Evolutionary conservation across 2,797 vertebrate genomes (phyloP), one percentile per base, ranked within the genome.

Genomic region (Hipposideros larvatus): DNA sequence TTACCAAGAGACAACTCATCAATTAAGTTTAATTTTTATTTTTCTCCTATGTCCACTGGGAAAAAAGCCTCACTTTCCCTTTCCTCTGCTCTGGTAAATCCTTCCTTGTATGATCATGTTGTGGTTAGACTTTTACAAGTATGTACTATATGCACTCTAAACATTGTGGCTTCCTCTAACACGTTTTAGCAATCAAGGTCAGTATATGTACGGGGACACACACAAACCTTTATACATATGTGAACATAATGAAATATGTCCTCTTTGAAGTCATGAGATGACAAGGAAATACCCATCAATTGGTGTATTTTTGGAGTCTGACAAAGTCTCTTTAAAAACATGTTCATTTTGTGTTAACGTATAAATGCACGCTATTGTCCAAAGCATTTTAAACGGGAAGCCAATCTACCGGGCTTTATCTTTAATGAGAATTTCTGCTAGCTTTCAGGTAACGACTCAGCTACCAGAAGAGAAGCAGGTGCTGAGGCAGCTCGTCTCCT

Each of bases 101-200:
- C 98, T 98, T 97, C 88, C 87, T 98, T 98, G 98, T 98, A 99
- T 98, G 98, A 99, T 97, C 97, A 98, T 98, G 96, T 98, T 99
- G 98, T 98, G 99, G 99, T 98, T 99, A 99, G 99, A 99, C 98
- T 98, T 99, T 98, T 99, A 99, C 99, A 98, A 98, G 98, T 99
- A 99, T 99, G 99, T 99, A 99, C 99, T 99, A 98, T 99, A 99
- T 99, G 98, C 98, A 99, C 99, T 99, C 99, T 99, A 99, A 99
- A 99, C 98, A 99, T 98, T 99, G 98, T 99, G 99, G 99, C 51
- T 83, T 77, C 99, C 99, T 99, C 99, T 99, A 99, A 99, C 99
- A 99, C 99, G 99, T 98, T 98, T 99, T 98, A 99, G 98, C 28
- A 75, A 46, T 77, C 28, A 90, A 84, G 37, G 19, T 93, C 26